These are phyloP conservation scores for Zapornia atra DNA, from an alignment of 2,113 vertebrate genomes.

Conservation along the genomic window DNA sequence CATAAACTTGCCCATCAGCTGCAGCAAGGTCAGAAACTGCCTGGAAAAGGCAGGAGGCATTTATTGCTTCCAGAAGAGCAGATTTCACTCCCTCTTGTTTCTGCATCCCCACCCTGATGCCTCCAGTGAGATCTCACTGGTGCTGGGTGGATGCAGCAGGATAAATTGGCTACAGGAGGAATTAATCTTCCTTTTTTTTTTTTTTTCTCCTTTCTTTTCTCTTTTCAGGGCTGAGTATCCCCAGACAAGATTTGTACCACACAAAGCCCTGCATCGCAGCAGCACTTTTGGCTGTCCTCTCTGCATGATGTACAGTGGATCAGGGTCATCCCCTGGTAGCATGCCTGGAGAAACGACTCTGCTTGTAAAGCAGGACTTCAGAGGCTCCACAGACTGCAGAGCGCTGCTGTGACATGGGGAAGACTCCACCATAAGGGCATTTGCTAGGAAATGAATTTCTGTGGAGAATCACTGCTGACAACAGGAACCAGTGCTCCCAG, in stretches of 20 bases:
- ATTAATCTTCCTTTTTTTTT: too few species aligned
- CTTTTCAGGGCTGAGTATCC: not conserved
- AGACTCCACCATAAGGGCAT: not conserved
- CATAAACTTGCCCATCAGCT: slow-evolving; percentile 55
- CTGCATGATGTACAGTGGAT: not conserved
- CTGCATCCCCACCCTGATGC: slow-evolving; percentile 33
- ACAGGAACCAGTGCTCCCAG: not conserved
- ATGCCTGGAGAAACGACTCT: not conserved
- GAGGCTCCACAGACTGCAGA: not conserved
- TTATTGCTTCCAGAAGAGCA: slow-evolving; percentile 55
- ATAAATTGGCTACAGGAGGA: not conserved
- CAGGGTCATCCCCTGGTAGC: not conserved
- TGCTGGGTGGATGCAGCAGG: slow-evolving; percentile 25
- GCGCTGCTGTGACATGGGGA: not conserved
- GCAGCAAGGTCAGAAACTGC: slow-evolving; percentile 21
- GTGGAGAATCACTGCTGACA: not conserved
- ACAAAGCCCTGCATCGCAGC: not conserved
- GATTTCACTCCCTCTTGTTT: slow-evolving; percentile 9
- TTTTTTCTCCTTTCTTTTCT: too few species aligned
- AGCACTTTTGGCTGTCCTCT: not conserved
- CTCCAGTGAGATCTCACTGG: slow-evolving; percentile 34
- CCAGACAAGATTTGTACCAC: not conserved
- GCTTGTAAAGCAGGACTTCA: not conserved
- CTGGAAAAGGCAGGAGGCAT: slow-evolving; percentile 36
- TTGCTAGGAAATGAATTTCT: not conserved